phyloP scores from a whole-genome alignment of 1,140 invertebrate genomes.

The Phocides pigmalion region DNA sequence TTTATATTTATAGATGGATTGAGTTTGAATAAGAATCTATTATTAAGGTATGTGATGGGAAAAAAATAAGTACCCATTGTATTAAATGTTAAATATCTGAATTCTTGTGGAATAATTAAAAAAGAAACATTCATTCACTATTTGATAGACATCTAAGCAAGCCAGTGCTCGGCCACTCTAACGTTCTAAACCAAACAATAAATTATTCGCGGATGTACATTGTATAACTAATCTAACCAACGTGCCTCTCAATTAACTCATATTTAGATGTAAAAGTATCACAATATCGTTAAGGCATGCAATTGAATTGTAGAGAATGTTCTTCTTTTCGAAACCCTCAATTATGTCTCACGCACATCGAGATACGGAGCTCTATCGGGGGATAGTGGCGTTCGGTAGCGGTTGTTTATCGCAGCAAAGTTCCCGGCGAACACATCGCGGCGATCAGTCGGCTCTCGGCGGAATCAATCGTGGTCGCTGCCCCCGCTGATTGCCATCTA shows the following conservation, averaged over 20 bases:
- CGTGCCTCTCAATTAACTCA: not conserved
- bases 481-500: conserved; percentile 68
- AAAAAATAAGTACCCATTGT: too few species aligned
- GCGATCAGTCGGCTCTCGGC: conserved; percentile 60
- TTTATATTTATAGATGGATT: too few species aligned
- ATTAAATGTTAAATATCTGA: not conserved
- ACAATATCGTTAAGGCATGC: not conserved
- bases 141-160: conserved; percentile 7
- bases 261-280: conserved; percentile 5
- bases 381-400: conserved; percentile 27
- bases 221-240: not conserved
- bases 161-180: conserved; percentile 6
- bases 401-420: conserved; percentile 29
- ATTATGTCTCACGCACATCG: conserved; percentile 26
- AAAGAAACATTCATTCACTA: conserved; percentile 12
- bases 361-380: conserved; percentile 25
- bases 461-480: conserved; percentile 77
- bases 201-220: not conserved
- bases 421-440: conserved; percentile 29
- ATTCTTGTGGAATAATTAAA: conserved; percentile 7
- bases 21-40: too few species aligned
- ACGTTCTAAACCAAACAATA: conserved; percentile 11
- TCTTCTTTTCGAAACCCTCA: conserved; percentile 23
- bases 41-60: too few species aligned
- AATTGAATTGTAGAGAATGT: conserved; percentile 2